Percentiles rank a stretch among this genome's conserved stretches.
Conservation (phyloP, 1,140 invertebrate species). For the Bactericera cockerelli region DNA sequence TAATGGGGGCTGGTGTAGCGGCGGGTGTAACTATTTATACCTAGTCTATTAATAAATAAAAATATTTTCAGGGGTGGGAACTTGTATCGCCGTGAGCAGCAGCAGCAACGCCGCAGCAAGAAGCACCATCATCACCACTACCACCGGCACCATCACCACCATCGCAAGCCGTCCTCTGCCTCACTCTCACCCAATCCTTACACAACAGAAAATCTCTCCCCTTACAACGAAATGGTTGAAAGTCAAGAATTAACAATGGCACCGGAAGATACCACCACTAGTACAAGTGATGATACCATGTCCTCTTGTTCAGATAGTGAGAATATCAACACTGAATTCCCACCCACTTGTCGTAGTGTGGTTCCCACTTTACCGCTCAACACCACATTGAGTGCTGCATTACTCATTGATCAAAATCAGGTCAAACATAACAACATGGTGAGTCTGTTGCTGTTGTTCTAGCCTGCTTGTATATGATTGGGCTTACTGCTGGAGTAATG, state of each 20-base stretch:
- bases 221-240: too few relatives aligned
- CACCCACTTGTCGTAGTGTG: neutral
- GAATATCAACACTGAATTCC: slow-evolving; percentile 3
- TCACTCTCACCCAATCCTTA: neutral
- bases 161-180: neutral
- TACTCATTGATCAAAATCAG: neutral
- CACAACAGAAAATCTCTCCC: too few relatives aligned
- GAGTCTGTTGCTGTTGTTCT: too few relatives aligned
- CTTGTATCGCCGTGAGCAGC: neutral
- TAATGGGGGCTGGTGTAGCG: too few relatives aligned
- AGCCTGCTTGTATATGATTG: too few relatives aligned
- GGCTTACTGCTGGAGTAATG: too few relatives aligned
- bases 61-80: slow-evolving; percentile 5
- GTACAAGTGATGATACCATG: neutral
- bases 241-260: neutral
- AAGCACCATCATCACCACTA: neutral
- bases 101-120: neutral
- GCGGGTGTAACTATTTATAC: too few relatives aligned
- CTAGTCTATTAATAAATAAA: too few relatives aligned
- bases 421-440: neutral
- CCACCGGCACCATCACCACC: neutral
- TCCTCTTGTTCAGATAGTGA: neutral
- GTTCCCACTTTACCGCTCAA: neutral
- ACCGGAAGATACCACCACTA: neutral
- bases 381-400: neutral